These are phyloP conservation scores for Nebria ingens DNA, from an alignment of 1,140 invertebrate genomes.

Conservation along the genomic window DNA sequence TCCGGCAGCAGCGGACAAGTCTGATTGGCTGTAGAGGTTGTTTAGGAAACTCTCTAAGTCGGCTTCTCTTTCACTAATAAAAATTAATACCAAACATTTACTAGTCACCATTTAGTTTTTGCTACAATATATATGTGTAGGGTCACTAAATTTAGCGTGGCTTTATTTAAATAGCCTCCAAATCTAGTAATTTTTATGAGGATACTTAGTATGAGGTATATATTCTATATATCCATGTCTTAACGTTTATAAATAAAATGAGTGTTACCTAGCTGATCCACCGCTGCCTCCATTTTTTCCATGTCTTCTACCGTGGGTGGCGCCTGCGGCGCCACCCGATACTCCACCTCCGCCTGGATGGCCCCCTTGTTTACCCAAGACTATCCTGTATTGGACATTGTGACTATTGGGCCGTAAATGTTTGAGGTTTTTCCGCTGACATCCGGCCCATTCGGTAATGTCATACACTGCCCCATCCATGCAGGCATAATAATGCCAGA, in stretches of 20 bases:
- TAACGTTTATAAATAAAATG: neutral
- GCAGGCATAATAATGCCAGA: slow-evolving; percentile 91
- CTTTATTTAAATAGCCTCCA: too few species aligned
- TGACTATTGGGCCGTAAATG: slow-evolving; percentile 78
- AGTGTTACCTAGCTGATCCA: slow-evolving; percentile 11
- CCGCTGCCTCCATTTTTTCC: slow-evolving; percentile 21
- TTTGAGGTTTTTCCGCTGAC: slow-evolving; percentile 73
- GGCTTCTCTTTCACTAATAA: slow-evolving; percentile 13
- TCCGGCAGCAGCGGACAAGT: neutral
- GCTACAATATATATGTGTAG: too few species aligned
- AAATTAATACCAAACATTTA: too few species aligned
- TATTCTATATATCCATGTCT: neutral
- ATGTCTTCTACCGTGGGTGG: slow-evolving; percentile 14
- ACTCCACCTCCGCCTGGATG: slow-evolving; percentile 19
- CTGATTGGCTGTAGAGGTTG: slow-evolving; percentile 26
- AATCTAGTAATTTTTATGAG: too few species aligned
- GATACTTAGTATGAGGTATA: neutral
- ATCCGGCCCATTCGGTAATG: slow-evolving; percentile 91
- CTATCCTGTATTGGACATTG: slow-evolving; percentile 84
- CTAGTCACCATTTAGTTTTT: too few species aligned
- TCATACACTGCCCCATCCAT: slow-evolving; percentile 92
- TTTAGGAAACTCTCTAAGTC: slow-evolving; percentile 33
- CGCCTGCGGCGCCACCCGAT: slow-evolving; percentile 8
- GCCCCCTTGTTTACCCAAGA: slow-evolving; percentile 49
- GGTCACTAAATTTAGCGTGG: too few species aligned